These are phyloP conservation scores for Rhinella marina DNA, from an alignment of 2,797 vertebrate species.

Conservation along the genomic window DNA sequence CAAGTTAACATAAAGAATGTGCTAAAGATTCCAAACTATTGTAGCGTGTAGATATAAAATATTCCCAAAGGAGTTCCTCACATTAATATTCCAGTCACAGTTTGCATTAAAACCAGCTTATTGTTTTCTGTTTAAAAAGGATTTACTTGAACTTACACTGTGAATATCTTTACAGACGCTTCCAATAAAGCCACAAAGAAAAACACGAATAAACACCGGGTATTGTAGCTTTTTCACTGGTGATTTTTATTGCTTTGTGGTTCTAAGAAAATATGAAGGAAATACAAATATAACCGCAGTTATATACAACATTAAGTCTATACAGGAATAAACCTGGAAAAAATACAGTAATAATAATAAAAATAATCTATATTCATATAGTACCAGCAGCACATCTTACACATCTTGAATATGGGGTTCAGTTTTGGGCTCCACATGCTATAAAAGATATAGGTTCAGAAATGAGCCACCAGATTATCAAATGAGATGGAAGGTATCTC, in stretches of 20 bases:
- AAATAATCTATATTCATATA: too few relatives aligned
- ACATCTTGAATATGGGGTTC: too few relatives aligned
- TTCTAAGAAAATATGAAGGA: slow-evolving; percentile 22
- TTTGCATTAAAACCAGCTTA: slow-evolving; percentile 63
- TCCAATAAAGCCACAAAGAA: slow-evolving; percentile 52
- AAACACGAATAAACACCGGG: slow-evolving; percentile 44
- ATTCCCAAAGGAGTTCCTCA: slow-evolving; percentile 32
- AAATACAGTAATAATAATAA: neutral
- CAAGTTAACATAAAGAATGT: slow-evolving; percentile 54
- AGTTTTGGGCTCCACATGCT: too few relatives aligned
- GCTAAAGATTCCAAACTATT: slow-evolving; percentile 56
- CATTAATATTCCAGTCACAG: slow-evolving; percentile 67
- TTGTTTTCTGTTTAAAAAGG: slow-evolving; percentile 65
- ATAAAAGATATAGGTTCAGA: too few relatives aligned
- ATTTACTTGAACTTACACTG: slow-evolving; percentile 65
- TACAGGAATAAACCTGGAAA: neutral
- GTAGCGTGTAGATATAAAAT: slow-evolving; percentile 49
- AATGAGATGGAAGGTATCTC: too few relatives aligned
- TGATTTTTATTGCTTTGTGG: slow-evolving; percentile 34
- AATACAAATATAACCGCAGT: neutral
- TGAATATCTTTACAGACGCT: slow-evolving; percentile 62
- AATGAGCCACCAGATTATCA: too few relatives aligned
- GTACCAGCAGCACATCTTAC: too few relatives aligned
- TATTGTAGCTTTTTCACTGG: slow-evolving; percentile 24
- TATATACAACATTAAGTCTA: slow-evolving; percentile 19